Conservation (phyloP, 2,888 invertebrate species). For the Elegia similella region DNA sequence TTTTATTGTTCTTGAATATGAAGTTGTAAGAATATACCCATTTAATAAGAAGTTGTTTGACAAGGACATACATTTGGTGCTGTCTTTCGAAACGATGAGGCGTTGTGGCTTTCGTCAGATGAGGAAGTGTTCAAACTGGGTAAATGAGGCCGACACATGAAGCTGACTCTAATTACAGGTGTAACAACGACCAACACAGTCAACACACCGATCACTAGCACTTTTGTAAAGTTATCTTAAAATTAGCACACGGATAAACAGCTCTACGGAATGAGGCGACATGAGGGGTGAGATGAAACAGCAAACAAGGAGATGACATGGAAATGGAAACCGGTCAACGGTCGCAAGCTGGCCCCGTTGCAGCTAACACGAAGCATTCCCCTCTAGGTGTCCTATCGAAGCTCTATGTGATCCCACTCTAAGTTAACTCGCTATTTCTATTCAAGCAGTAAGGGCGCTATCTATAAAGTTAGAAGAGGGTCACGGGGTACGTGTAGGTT, state of each 20-base stretch:
- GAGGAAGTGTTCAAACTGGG: no score
- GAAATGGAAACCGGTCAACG: conserved; percentile 33
- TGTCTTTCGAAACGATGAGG: no score
- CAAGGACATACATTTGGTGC: no score
- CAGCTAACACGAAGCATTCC: conserved; percentile 30
- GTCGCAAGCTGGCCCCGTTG: conserved; percentile 32
- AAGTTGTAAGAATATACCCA: no score
- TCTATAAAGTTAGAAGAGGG: background rate
- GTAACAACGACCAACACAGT: conserved; percentile 27
- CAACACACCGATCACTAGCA: conserved; percentile 47
- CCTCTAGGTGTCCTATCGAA: conserved; percentile 24
- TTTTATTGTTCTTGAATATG: no score
- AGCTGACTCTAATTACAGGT: background rate
- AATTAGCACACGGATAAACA: conserved; percentile 45
- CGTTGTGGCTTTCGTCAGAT: no score
- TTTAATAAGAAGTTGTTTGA: no score
- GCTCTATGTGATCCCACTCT: conserved; percentile 34
- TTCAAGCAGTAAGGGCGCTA: conserved; percentile 35
- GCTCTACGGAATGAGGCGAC: conserved; percentile 44
- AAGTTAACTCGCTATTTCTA: conserved; percentile 24
- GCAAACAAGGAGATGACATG: conserved; percentile 39
- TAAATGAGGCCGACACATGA: conserved; percentile 3
- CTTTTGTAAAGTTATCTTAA: conserved; percentile 31
- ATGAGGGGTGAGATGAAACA: conserved; percentile 49
- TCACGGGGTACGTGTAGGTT: background rate